phyloP scores from a whole-genome alignment of 2,797 vertebrate genomes.

The Otolemur crassicaudatus region DNA sequence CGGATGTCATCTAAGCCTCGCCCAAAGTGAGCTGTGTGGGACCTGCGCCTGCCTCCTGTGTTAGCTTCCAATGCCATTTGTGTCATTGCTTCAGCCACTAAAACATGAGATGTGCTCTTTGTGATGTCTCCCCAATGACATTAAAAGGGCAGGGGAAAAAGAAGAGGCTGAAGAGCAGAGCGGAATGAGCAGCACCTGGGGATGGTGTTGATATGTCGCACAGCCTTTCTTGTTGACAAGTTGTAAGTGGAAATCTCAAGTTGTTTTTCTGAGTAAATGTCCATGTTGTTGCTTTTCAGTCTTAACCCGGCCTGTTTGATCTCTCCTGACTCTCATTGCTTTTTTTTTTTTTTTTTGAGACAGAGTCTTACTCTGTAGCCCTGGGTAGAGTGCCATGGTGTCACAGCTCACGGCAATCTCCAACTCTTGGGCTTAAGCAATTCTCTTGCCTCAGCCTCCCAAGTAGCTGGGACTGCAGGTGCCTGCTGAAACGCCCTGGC shows the following conservation, averaged over 20 bases:
- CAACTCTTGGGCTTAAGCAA: too few relatives aligned
- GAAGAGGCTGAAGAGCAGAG: constrained; percentile 26
- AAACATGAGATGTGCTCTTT: constrained; percentile 54
- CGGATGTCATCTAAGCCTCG: constrained; percentile 54
- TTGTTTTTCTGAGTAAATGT: constrained; percentile 53
- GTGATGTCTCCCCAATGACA: constrained; percentile 60
- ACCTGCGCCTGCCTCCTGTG: neutral
- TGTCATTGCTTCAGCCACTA: constrained; percentile 67
- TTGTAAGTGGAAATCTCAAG: constrained; percentile 75
- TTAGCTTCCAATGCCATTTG: constrained; percentile 71
- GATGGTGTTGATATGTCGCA: neutral
- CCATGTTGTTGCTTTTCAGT: neutral
- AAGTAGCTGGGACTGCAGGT: too few relatives aligned
- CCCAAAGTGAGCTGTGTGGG: neutral
- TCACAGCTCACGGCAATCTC: too few relatives aligned
- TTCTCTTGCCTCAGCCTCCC: too few relatives aligned
- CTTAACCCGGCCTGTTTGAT: constrained; percentile 13
- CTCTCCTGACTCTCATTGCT: constrained; percentile 56
- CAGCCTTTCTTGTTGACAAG: constrained; percentile 69
- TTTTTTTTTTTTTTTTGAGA: neutral
- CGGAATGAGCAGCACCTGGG: neutral
- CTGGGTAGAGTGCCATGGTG: too few relatives aligned
- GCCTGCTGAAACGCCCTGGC: too few relatives aligned
- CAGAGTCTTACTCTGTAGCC: too few relatives aligned
- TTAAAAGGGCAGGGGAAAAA: neutral